Base-by-base conservation (phyloP, 2,113 vertebrate genomes). In the Aramus guarauna region DNA sequence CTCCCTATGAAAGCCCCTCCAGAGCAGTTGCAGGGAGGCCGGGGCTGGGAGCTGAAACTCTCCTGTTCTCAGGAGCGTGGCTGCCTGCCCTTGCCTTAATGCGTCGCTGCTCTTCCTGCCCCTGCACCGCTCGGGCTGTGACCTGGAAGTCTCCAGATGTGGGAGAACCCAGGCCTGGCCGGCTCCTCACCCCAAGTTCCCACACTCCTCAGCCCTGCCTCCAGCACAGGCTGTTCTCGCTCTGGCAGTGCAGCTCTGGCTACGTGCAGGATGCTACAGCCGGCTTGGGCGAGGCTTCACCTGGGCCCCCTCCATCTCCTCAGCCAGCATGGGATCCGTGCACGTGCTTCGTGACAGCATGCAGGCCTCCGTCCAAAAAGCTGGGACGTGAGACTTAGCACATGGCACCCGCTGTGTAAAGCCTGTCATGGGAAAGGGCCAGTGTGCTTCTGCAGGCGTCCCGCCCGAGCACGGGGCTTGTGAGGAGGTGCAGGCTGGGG, bases 101-200 rank as follows among this genome's bases (percentile, higher is more conserved):
- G 20, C 20, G 37, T 36, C 30, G 2, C 64, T 71, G 50, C 9
- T 86, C 17, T 52, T 94, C 58, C 62, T 71, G 12, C 19, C 43
- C 32, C 20, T 41, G 37, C 2, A 10, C 26, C 10, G 12, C 39
- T 71, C 11, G 15, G 59, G 72, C 50, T 3, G 0, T 77, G 88
- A 84, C 55, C 59, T 63, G 52, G 50, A 95, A 67, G 47, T n/a
- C 29, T 92, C 47, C 68, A 66, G 47, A 58, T 32, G 55, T 66
- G 55, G 1, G 9, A 95, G 27, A 66, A 45, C n/a, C 26, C 0
- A 0, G 19, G 34, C 24, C 55, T 55, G 55, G 21, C 5, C 0
- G 0, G 3, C n/a, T 88, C 9, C 63, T 58, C 0, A 0, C 6
- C 36, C 12, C 0, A 1, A 13, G 47, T 84, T 95, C 50, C 63